A percentile compares a stretch with the other conserved stretches of the same genome.
Conservation (phyloP, 2,797 vertebrate genomes). For the Meda fulgida region DNA sequence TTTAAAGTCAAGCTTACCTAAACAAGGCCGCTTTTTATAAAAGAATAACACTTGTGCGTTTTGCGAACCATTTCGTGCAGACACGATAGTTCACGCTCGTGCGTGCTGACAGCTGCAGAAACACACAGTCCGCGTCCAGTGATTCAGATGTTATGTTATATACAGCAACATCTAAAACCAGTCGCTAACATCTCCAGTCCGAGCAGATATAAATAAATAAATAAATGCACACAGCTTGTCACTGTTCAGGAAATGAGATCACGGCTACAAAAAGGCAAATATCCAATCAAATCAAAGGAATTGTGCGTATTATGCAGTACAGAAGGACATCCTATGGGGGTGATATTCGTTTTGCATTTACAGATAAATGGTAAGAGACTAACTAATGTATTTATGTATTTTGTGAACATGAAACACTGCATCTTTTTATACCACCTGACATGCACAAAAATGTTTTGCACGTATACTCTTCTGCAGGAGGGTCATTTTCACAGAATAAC, state of each 20-base stretch:
- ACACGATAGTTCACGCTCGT: background rate
- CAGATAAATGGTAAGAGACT: background rate
- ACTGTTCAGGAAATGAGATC: constrained; percentile 58
- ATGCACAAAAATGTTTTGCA: background rate
- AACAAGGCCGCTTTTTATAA: background rate
- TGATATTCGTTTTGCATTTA: background rate
- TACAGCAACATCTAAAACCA: background rate
- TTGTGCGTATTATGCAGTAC: background rate
- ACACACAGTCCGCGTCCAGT: background rate
- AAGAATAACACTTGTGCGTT: background rate
- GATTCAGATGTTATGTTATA: background rate
- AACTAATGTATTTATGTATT: background rate
- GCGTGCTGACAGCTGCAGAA: background rate
- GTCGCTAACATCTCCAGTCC: background rate
- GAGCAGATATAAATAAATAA: background rate
- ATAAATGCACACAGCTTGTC: background rate
- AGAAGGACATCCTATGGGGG: background rate
- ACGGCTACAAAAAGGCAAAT: constrained; percentile 1
- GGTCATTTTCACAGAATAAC: background rate
- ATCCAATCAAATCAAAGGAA: constrained; percentile 46
- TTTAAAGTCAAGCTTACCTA: constrained; percentile 22
- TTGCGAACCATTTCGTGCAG: background rate
- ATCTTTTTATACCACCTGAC: background rate
- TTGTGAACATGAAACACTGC: background rate
- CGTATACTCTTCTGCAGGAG: background rate